These are phyloP conservation scores for Macquaria australasica DNA, from an alignment of 2,113 vertebrate species.

Conservation along the genomic window DNA sequence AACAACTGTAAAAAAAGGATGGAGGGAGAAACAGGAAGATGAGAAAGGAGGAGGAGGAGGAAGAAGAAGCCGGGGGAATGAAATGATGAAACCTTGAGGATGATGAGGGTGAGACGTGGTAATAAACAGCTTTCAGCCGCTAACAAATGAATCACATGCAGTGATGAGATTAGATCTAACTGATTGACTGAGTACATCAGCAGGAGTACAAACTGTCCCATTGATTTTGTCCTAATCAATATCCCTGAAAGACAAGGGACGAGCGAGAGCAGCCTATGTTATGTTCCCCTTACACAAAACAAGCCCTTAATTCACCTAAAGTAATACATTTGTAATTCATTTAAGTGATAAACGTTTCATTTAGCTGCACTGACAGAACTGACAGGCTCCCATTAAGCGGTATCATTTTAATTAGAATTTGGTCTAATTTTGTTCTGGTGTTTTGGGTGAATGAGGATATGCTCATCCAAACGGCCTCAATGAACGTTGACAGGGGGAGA, in stretches of 20 bases:
- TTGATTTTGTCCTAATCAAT: slow-evolving; percentile 65
- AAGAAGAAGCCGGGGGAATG: neutral
- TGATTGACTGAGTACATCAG: slow-evolving; percentile 55
- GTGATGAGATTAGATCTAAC: slow-evolving; percentile 42
- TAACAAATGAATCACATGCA: slow-evolving; percentile 42
- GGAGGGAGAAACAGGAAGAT: neutral
- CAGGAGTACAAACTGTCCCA: slow-evolving; percentile 44
- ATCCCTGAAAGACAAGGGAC: slow-evolving; percentile 43
- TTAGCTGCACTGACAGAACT: slow-evolving; percentile 51
- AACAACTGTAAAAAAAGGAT: too few relatives aligned
- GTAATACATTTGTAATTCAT: slow-evolving; percentile 58
- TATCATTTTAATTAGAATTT: slow-evolving; percentile 60
- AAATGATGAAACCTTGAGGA: slow-evolving; percentile 25
- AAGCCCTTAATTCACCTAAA: slow-evolving; percentile 56
- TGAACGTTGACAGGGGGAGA: slow-evolving; percentile 19
- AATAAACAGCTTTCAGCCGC: slow-evolving; percentile 17
- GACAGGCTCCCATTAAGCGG: slow-evolving; percentile 58
- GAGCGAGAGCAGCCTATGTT: slow-evolving; percentile 3
- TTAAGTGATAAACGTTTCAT: slow-evolving; percentile 61
- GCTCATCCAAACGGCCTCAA: slow-evolving; percentile 32
- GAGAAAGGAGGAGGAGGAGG: neutral
- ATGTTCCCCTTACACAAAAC: slow-evolving; percentile 32
- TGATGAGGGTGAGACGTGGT: slow-evolving; percentile 1
- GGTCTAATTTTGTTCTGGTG: slow-evolving; percentile 56
- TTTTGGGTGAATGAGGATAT: slow-evolving; percentile 47